These are phyloP conservation scores for Callosobruchus maculatus DNA, from an alignment of 2,888 invertebrate genomes.

Conservation along the genomic window DNA sequence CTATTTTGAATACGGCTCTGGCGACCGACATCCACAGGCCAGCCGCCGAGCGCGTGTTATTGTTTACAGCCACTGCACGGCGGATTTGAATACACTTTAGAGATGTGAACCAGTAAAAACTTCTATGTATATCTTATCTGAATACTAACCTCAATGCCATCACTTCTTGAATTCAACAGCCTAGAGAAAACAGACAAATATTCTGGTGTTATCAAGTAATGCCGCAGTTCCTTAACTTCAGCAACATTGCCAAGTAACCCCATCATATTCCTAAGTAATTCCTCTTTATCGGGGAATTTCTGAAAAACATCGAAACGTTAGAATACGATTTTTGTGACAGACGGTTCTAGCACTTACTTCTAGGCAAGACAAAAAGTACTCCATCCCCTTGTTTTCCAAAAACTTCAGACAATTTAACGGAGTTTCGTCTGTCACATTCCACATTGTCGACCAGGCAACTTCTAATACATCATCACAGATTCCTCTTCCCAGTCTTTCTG, in stretches of 20 bases:
- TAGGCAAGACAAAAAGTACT: conserved; percentile 83
- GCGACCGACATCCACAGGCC: too few relatives aligned
- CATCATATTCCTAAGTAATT: conserved; percentile 96
- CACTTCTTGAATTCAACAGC: conserved; percentile 78
- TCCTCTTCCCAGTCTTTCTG: conserved; percentile 69
- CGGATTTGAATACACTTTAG: too few relatives aligned
- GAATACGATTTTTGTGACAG: background rate
- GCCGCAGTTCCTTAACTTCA: conserved; percentile 80
- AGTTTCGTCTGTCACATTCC: conserved; percentile 97
- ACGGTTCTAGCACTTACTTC: too few relatives aligned
- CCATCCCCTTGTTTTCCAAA: conserved; percentile 84
- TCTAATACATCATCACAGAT: conserved; percentile 94
- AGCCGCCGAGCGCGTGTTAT: too few relatives aligned
- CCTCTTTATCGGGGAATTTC: conserved; percentile 85
- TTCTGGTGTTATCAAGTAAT: conserved; percentile 77
- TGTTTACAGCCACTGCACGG: too few relatives aligned
- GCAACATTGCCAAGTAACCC: conserved; percentile 94
- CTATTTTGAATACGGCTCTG: too few relatives aligned
- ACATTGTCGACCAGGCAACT: conserved; percentile 99
- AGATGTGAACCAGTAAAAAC: too few relatives aligned
- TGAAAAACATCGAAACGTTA: conserved; percentile 42
- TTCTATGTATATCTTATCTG: too few relatives aligned
- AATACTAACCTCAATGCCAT: conserved; percentile 81
- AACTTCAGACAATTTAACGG: conserved; percentile 91
- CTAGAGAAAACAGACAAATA: conserved; percentile 85